phyloP scores from a whole-genome alignment of 2,888 invertebrate species.

The Caenorhabditis sp. region DNA sequence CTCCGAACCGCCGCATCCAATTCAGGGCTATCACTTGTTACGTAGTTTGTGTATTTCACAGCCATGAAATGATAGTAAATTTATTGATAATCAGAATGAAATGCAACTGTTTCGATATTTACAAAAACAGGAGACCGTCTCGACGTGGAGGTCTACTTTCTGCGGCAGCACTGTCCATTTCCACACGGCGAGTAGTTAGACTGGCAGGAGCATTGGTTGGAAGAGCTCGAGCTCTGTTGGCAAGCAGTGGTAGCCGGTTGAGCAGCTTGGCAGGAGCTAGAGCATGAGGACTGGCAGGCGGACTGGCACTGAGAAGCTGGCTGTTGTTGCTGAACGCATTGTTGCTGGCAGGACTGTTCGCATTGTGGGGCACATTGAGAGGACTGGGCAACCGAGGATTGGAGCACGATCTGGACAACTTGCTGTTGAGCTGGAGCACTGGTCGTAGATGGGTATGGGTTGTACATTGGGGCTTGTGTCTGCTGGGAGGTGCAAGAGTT shows the following conservation, averaged over 20 bases:
- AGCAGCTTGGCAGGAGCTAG: constrained; percentile 47
- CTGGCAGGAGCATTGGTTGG: constrained; percentile 36
- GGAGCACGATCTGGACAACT: constrained; percentile 54
- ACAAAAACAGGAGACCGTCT: constrained; percentile 12
- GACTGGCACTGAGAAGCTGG: constrained; percentile 32
- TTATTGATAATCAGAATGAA: constrained; percentile 23
- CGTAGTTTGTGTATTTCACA: too few relatives aligned
- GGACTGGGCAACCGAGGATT: constrained; percentile 51
- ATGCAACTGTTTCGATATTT: constrained; percentile 14
- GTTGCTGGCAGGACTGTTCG: constrained; percentile 53
- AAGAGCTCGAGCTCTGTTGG: constrained; percentile 45
- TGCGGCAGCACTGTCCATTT: constrained; percentile 43
- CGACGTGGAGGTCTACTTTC: constrained; percentile 4
- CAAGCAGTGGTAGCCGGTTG: constrained; percentile 57
- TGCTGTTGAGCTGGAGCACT: constrained; percentile 21
- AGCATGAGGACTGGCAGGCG: constrained; percentile 58
- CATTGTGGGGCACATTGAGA: constrained; percentile 52
- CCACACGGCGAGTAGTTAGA: constrained; percentile 40
- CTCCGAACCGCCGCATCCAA: too few relatives aligned
- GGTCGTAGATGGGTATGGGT: constrained; percentile 28
- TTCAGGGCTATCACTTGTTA: too few relatives aligned
- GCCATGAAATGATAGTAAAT: background rate
- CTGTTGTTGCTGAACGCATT: constrained; percentile 58
- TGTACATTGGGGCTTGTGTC: constrained; percentile 28
- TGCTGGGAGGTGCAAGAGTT: constrained; percentile 33